Conservation (phyloP, 2,888 invertebrate genomes). For the Lithophane socia region DNA sequence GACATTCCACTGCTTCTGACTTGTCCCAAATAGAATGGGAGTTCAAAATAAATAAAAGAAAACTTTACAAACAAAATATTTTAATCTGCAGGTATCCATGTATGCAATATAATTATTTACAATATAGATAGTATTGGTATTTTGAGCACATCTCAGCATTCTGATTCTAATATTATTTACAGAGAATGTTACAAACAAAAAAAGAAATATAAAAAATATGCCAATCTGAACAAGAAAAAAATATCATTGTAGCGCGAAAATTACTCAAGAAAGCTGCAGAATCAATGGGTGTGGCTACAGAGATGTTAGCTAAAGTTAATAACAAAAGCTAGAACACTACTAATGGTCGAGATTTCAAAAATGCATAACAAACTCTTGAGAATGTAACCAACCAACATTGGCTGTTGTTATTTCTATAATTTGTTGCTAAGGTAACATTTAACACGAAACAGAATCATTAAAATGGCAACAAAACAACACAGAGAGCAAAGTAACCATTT, state of each 20-base stretch:
- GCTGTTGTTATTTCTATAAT: neutral
- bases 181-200: neutral
- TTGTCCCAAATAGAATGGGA: neutral
- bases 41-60: constrained; percentile 21
- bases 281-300: neutral
- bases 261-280: neutral
- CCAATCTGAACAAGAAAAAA: neutral
- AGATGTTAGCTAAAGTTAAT: neutral
- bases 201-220: neutral
- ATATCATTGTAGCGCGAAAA: too few species aligned
- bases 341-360: neutral
- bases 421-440: constrained; percentile 12
- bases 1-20: neutral
- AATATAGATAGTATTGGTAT: constrained; percentile 15
- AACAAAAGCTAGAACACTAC: neutral
- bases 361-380: neutral
- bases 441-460: neutral
- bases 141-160: constrained; percentile 33
- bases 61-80: constrained; percentile 19
- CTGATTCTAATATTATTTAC: constrained; percentile 7
- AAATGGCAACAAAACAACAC: neutral
- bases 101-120: constrained; percentile 11
- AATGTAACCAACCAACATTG: neutral
- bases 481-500: neutral
- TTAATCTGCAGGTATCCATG: constrained; percentile 24